phyloP scores from a whole-genome alignment of 2,888 invertebrate species.

The Andrena haemorrhoa region DNA sequence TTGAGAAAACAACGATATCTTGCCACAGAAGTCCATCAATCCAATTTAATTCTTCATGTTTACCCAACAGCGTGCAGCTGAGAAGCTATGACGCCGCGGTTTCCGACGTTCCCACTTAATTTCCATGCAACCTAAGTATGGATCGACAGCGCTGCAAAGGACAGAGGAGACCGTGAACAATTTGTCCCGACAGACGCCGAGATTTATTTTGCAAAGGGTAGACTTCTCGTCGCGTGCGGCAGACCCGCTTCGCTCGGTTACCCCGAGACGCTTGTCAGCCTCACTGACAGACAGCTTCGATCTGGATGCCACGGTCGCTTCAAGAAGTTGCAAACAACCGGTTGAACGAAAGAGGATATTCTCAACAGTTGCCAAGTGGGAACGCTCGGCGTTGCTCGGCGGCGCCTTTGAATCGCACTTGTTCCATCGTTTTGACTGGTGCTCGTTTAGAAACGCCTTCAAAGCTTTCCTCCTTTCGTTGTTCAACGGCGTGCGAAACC shows the following conservation, averaged over 20 bases:
- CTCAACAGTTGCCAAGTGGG: conserved; percentile 6
- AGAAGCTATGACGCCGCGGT: background rate
- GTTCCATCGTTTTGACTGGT: conserved; percentile 24
- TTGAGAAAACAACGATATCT: no score
- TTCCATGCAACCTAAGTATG: background rate
- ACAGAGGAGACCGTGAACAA: background rate
- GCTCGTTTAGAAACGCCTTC: background rate
- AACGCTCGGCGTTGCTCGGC: background rate
- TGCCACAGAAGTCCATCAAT: background rate
- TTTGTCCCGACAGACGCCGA: background rate
- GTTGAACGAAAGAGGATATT: conserved; percentile 8
- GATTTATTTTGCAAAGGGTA: conserved; percentile 1
- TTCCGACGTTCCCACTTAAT: background rate
- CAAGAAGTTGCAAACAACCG: background rate
- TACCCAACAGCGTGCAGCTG: background rate
- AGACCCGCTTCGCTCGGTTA: background rate
- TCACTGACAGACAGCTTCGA: conserved; percentile 46
- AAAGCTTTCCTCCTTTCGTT: background rate
- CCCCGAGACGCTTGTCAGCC: conserved; percentile 22
- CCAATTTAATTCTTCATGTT: background rate
- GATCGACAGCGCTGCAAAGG: background rate
- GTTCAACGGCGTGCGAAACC: background rate
- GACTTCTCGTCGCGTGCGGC: background rate
- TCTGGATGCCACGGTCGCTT: conserved; percentile 16
- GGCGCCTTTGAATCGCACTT: conserved; percentile 6